Evolutionary conservation across 2,888 invertebrate species (phyloP).

Genomic region (Acrobasis repandana): DNA sequence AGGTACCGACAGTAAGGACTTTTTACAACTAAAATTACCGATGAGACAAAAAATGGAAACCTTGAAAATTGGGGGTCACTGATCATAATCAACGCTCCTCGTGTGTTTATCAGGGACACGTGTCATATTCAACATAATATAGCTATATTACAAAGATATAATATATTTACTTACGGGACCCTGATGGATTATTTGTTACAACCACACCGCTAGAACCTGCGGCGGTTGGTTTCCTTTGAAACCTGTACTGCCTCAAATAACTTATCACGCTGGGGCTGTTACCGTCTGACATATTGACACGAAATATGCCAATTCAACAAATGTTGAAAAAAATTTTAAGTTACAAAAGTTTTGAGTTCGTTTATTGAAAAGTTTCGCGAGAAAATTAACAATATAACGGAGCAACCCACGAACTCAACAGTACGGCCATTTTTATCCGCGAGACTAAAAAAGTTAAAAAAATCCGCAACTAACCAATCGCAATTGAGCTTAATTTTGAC

Average conservation of each 20-base stretch:
- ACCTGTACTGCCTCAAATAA: conserved; percentile 86
- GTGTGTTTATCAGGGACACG: conserved; percentile 46
- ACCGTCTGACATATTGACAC: conserved; percentile 69
- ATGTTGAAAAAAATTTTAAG: conserved; percentile 35
- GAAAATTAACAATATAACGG: conserved; percentile 53
- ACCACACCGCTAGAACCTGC: conserved; percentile 60
- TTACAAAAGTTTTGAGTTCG: conserved; percentile 40
- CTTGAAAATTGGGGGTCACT: conserved; percentile 46
- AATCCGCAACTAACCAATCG: conserved; percentile 40
- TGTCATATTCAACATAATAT: conserved; percentile 33
- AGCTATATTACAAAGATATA: conserved; percentile 23
- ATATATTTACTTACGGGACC: conserved; percentile 62
- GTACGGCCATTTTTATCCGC: conserved; percentile 81
- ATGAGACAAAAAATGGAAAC: conserved; percentile 36
- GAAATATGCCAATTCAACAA: conserved; percentile 33
- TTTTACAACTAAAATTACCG: background rate
- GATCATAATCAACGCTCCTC: conserved; percentile 45
- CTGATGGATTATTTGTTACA: conserved; percentile 61
- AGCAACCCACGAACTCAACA: conserved; percentile 65
- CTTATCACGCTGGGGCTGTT: conserved; percentile 83
- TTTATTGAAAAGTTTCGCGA: conserved; percentile 53
- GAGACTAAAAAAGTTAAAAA: conserved; percentile 51
- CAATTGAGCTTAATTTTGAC: conserved; percentile 12
- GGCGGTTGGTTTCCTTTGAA: conserved; percentile 84
- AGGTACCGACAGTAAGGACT: background rate